Conservation (phyloP, 2,113 vertebrate species). For the Heterochromis multidens region DNA sequence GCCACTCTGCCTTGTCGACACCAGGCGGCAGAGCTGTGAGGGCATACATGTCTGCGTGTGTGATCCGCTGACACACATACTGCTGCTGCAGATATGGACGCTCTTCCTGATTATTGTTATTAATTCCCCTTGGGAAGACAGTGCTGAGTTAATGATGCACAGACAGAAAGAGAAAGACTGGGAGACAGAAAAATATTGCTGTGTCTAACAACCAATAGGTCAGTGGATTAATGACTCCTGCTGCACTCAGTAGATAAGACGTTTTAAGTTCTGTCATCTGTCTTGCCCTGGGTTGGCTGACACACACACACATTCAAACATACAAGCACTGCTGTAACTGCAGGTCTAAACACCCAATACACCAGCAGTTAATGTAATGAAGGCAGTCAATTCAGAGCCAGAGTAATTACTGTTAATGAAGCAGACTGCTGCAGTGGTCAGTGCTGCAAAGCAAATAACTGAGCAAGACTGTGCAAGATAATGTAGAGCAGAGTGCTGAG, state of each 20-base stretch:
- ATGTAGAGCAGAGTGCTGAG: neutral
- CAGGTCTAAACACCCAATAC: constrained; percentile 10
- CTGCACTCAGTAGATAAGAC: constrained; percentile 55
- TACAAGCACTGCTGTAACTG: neutral
- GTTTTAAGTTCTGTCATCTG: neutral
- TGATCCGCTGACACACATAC: constrained; percentile 65
- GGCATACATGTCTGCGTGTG: constrained; percentile 54
- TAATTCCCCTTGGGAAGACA: constrained; percentile 66
- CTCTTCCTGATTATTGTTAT: constrained; percentile 76
- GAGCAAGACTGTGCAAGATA: neutral
- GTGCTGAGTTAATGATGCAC: constrained; percentile 35
- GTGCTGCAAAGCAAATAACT: neutral
- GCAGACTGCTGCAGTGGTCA: constrained; percentile 25
- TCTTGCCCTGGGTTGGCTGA: neutral
- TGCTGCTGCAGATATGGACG: constrained; percentile 72
- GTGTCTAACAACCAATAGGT: constrained; percentile 38
- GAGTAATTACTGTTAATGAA: constrained; percentile 52
- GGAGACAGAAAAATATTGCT: constrained; percentile 11
- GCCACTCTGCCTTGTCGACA: constrained; percentile 76
- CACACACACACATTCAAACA: constrained; percentile 6
- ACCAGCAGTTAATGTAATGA: constrained; percentile 38
- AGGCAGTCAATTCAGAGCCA: constrained; percentile 23
- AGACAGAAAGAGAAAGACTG: neutral
- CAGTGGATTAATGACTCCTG: constrained; percentile 35
- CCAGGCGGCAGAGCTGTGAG: constrained; percentile 70